These are phyloP conservation scores for Netta rufina DNA, from an alignment of 2,797 vertebrate genomes.

Conservation along the genomic window DNA sequence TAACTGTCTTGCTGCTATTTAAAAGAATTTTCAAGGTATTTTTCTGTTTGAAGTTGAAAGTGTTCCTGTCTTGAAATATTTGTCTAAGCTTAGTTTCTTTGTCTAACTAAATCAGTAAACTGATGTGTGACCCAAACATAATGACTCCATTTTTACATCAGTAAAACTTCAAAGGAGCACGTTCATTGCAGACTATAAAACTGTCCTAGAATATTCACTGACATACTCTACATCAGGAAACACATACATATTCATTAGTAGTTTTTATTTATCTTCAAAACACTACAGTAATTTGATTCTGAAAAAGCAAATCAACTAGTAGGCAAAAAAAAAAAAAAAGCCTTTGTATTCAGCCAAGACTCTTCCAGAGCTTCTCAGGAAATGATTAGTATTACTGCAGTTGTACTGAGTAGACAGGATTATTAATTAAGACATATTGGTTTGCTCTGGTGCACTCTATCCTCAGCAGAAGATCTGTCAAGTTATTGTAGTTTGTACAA, in stretches of 20 bases:
- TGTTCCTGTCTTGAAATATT: slow-evolving; percentile 3
- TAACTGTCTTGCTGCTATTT: neutral
- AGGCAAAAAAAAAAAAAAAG: neutral
- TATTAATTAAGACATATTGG: slow-evolving; percentile 63
- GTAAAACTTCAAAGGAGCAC: slow-evolving; percentile 50
- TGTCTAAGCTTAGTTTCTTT: slow-evolving; percentile 40
- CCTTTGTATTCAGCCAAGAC: neutral
- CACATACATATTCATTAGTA: slow-evolving; percentile 2
- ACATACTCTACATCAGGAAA: neutral
- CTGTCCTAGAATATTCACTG: slow-evolving; percentile 9
- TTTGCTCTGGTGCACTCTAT: slow-evolving; percentile 18
- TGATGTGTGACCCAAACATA: slow-evolving; percentile 19
- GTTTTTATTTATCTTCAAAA: slow-evolving; percentile 46
- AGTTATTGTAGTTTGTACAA: neutral
- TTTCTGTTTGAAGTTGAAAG: neutral
- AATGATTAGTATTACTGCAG: slow-evolving; percentile 2
- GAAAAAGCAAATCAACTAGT: slow-evolving; percentile 23
- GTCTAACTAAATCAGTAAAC: slow-evolving; percentile 47
- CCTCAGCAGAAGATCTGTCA: slow-evolving; percentile 30
- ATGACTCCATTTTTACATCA: slow-evolving; percentile 12
- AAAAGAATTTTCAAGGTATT: slow-evolving; percentile 3
- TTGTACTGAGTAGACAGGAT: slow-evolving; percentile 15
- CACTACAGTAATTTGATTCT: neutral
- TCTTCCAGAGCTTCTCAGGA: neutral
- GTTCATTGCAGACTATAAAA: slow-evolving; percentile 15